Base-by-base conservation (phyloP, 1,140 invertebrate species). In the Neodiprion virginianus region DNA sequence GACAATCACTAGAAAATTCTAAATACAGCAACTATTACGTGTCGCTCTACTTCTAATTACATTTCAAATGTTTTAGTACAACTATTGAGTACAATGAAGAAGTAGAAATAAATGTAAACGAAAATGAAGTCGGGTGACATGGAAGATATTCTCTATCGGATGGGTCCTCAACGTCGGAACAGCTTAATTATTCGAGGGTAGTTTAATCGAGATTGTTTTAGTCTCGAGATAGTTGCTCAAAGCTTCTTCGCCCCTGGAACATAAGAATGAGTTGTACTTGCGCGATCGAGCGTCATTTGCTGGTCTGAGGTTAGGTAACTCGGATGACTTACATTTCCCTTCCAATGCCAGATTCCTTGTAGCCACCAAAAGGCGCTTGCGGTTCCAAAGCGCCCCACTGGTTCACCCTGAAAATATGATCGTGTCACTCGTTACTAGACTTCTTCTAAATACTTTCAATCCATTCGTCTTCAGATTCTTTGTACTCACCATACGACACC, bases 321-420 rank as follows among this genome's bases (percentile, higher is more conserved):
- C 28, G 28, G 28, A 3, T 40, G 28, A 89, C 90, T 90, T 89
- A 93, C 93, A 94, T 85, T 87, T 96, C 94, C 75, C 94, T 88
- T 4, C 95, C 95, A 75, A 92, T 86, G 14, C 95, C 95, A 48
- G 94, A 95, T 83, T 93, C 90, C 80, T 95, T 96, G 89, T 92
- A 96, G 3, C 95, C 95, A 65, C 95, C 95, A 84, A 96, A 96
- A 48, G 95, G 95, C 72, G 92, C 90, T 80, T 93, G 91, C 12
- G 91, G 87, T 23, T 89, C 87, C 8, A 94, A 89, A n/a, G 90
- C 88, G 80, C 93, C 91, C 84, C 93, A 95, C 71, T 92, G 93
- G 82, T 96, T 96, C 0, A 96, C 89, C 94, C 94, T 93, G 84
- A 85, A 88, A 81, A 73, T 70, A 72, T 72, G 71, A 75, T 21